Percentiles rank a stretch among this genome's conserved stretches.
These are phyloP conservation scores for Apocheima hispidaria DNA, from an alignment of 2,888 invertebrate species.

Conservation along the genomic window DNA sequence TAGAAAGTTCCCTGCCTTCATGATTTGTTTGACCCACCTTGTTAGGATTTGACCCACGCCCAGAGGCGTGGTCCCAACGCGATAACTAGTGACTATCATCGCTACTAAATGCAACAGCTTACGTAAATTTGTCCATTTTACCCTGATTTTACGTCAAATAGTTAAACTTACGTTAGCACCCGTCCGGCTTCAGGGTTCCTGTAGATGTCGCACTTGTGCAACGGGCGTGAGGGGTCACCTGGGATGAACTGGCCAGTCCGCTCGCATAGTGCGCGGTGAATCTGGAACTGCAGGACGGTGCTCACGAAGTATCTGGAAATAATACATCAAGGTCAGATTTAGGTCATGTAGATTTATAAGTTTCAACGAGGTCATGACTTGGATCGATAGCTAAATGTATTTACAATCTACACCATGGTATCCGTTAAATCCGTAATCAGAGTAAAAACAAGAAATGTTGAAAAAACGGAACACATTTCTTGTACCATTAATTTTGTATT, in stretches of 20 bases:
- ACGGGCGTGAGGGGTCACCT: conserved; percentile 89
- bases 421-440: too few relatives aligned
- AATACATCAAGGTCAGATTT: background rate
- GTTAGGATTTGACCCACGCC: too few relatives aligned
- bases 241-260: conserved; percentile 93
- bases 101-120: too few relatives aligned
- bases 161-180: conserved; percentile 90
- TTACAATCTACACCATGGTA: too few relatives aligned
- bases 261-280: conserved; percentile 93
- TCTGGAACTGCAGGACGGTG: conserved; percentile 96
- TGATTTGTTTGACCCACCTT: too few relatives aligned
- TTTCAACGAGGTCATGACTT: too few relatives aligned
- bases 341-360: background rate
- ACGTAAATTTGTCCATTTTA: background rate
- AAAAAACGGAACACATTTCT: too few relatives aligned
- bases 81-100: too few relatives aligned
- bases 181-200: conserved; percentile 94
- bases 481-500: too few relatives aligned
- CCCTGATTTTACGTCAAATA: background rate
- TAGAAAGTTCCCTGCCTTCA: too few relatives aligned
- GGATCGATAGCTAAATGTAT: background rate
- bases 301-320: conserved; percentile 95
- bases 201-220: conserved; percentile 97
- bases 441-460: too few relatives aligned
- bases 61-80: too few relatives aligned